These are phyloP conservation scores for Sparus aurata DNA, from an alignment of 2,797 vertebrate genomes.

Conservation along the genomic window DNA sequence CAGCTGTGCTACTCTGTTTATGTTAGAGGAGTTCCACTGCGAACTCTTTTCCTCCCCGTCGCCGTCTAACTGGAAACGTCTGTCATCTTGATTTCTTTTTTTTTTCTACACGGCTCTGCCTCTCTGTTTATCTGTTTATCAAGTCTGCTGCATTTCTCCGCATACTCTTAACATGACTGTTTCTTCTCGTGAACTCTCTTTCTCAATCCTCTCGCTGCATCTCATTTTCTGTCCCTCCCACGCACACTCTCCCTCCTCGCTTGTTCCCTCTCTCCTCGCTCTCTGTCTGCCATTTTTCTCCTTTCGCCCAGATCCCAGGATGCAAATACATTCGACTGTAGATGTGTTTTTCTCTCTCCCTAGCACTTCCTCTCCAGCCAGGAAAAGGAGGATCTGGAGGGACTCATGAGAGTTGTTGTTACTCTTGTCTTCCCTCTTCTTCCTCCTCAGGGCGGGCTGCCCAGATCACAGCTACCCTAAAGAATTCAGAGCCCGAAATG, in stretches of 20 bases:
- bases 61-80: constrained; percentile 59
- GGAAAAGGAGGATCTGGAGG: constrained; percentile 48
- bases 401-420: constrained; percentile 31
- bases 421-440: constrained; percentile 20
- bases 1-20: constrained; percentile 78
- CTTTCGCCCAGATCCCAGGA: constrained; percentile 46
- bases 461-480: constrained; percentile 43
- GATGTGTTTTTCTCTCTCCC: constrained; percentile 29
- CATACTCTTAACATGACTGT: constrained; percentile 1
- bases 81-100: constrained; percentile 33
- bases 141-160: constrained; percentile 17
- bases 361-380: constrained; percentile 38
- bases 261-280: constrained; percentile 37
- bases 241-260: constrained; percentile 43
- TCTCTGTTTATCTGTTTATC: constrained; percentile 38
- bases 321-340: constrained; percentile 45
- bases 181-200: constrained; percentile 43
- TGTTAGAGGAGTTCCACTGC: constrained; percentile 58
- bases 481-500: constrained; percentile 49
- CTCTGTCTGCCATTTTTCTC: constrained; percentile 22
- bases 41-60: constrained; percentile 33
- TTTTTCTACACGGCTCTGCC: constrained; percentile 5
- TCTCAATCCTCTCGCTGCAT: constrained; percentile 60
- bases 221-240: constrained; percentile 69
- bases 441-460: constrained; percentile 44